Conservation (phyloP, 2,113 vertebrate species). For the Erinaceus europaeus region DNA sequence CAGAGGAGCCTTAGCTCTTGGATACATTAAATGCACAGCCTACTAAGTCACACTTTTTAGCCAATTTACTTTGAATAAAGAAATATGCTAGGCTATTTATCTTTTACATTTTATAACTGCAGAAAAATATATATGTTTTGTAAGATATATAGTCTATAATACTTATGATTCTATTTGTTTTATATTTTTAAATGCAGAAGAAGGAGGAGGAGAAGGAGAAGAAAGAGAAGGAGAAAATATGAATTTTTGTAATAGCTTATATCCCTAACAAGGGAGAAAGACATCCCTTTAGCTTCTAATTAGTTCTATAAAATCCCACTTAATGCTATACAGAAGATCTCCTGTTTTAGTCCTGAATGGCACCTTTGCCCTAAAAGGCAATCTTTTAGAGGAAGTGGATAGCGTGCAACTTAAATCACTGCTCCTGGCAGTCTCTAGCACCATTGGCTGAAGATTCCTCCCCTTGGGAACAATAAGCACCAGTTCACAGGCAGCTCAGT, state of each 20-base stretch:
- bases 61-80: neutral
- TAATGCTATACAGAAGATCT: neutral
- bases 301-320: constrained; percentile 34
- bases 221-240: neutral
- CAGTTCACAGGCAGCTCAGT: neutral
- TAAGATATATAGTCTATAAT: neutral
- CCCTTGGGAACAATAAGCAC: constrained; percentile 21
- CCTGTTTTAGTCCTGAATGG: neutral
- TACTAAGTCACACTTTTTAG: neutral
- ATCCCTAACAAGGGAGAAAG: neutral
- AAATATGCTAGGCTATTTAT: neutral
- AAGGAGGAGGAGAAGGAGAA: no score
- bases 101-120: neutral
- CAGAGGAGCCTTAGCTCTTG: neutral
- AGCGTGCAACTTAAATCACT: neutral
- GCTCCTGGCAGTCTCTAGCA: neutral
- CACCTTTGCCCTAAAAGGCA: constrained; percentile 26
- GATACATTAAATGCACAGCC: neutral
- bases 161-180: constrained; percentile 8
- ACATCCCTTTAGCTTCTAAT: constrained; percentile 6
- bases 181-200: neutral
- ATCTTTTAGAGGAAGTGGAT: neutral
- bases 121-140: neutral
- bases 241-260: neutral
- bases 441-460: neutral